Percentiles rank a stretch among this genome's conserved stretches.
phyloP scores from a whole-genome alignment of 2,888 invertebrate species.

The Eilema griseolum region DNA sequence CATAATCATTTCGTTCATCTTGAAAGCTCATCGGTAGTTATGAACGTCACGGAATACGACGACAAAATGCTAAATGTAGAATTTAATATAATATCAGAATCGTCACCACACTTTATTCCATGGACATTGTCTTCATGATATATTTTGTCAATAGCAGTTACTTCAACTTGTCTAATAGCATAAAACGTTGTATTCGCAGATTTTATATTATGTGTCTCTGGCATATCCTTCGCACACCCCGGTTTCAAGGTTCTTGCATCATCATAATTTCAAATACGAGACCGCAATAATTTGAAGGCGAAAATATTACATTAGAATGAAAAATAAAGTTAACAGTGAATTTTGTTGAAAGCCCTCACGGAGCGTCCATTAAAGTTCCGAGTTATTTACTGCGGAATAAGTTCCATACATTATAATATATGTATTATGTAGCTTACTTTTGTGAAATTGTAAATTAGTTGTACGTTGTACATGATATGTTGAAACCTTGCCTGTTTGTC shows the following conservation, averaged over 20 bases:
- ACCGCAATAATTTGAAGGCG: not conserved
- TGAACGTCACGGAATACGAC: no score
- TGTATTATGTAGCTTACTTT: not conserved
- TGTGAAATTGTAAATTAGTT: no score
- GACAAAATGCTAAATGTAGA: constrained; percentile 33
- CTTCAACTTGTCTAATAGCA: constrained; percentile 59
- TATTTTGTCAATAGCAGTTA: constrained; percentile 76
- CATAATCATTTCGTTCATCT: constrained; percentile 19
- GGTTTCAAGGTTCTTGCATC: not conserved
- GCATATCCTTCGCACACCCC: no score
- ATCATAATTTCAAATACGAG: not conserved
- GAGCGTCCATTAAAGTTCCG: constrained; percentile 12
- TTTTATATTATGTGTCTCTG: constrained; percentile 60
- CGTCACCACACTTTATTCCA: constrained; percentile 76
- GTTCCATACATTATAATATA: constrained; percentile 6
- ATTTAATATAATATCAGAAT: constrained; percentile 29
- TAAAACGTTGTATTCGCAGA: constrained; percentile 55
- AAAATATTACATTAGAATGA: constrained; percentile 5
- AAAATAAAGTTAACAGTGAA: constrained; percentile 6
- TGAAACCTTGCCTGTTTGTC: no score
- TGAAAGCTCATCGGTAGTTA: constrained; percentile 18
- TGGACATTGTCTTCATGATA: constrained; percentile 81
- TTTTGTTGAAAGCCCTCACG: constrained; percentile 15
- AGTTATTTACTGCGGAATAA: constrained; percentile 14
- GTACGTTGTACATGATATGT: no score